phyloP scores from a whole-genome alignment of 2,113 vertebrate genomes.

The Nibea albiflora region DNA sequence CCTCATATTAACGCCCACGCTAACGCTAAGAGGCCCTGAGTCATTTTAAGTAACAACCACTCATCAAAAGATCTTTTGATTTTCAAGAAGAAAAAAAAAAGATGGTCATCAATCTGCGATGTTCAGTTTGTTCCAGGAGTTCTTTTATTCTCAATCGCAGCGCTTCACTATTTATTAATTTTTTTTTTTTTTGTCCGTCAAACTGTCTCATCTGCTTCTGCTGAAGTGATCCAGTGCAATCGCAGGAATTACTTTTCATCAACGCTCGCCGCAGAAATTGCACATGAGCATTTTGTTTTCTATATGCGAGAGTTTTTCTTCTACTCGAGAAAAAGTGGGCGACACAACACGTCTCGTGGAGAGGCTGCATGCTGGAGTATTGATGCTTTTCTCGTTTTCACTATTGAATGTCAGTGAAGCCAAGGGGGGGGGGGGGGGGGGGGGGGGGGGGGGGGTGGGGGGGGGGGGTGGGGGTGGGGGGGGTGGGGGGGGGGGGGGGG shows the following conservation, averaged over 20 bases:
- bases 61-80: slow-evolving; percentile 13
- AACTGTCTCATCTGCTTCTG: not conserved
- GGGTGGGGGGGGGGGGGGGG: no score
- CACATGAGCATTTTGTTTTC: slow-evolving; percentile 1
- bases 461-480: no score
- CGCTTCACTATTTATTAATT: not conserved
- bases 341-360: not conserved
- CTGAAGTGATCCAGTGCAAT: not conserved
- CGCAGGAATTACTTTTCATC: not conserved
- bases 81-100: not conserved
- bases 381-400: not conserved
- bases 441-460: no score
- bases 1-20: slow-evolving; percentile 38
- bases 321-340: not conserved
- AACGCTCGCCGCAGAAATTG: not conserved
- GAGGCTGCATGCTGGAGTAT: not conserved
- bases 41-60: slow-evolving; percentile 30
- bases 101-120: slow-evolving; percentile 9
- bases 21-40: slow-evolving; percentile 9
- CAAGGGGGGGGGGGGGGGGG: not conserved
- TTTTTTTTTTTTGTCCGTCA: not conserved
- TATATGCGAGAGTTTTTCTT: not conserved
- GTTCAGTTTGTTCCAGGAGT: slow-evolving; percentile 15
- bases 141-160: not conserved
- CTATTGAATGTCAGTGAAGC: not conserved